Evolutionary conservation across 2,113 vertebrate genomes (phyloP).

Genomic region (Bos javanicus): DNA sequence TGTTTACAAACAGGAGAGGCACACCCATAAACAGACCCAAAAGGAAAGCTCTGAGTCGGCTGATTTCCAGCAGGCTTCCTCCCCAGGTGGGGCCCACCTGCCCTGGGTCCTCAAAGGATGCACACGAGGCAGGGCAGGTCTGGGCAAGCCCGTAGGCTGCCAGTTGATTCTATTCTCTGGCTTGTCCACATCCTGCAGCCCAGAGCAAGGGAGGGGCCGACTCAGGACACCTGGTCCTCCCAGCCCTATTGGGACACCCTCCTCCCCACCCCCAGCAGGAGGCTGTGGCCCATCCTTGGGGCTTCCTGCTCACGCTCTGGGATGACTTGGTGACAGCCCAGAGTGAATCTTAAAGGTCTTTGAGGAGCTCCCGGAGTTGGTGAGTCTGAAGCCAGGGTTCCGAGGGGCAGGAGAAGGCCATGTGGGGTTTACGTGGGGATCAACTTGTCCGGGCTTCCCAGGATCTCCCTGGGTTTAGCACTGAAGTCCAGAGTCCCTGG

Average conservation of each 20-base stretch:
- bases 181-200: neutral
- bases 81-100: no score
- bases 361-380: neutral
- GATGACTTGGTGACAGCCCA: accelerated
- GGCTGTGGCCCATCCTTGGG: neutral
- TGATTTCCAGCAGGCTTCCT: neutral
- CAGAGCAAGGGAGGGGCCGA: neutral
- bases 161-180: neutral
- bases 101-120: accelerated
- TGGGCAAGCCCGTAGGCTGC: neutral
- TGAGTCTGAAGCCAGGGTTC: neutral
- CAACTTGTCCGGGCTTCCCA: accelerated
- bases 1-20: neutral
- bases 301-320: neutral
- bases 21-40: neutral
- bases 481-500: accelerated
- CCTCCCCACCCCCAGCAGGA: neutral
- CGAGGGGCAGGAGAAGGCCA: accelerated
- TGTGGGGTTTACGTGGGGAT: accelerated
- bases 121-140: neutral
- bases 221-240: accelerated
- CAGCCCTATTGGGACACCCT: neutral
- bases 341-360: no score
- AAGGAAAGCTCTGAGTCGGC: neutral
- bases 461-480: neutral